phyloP scores from a whole-genome alignment of 2,888 invertebrate species.

The Calameuta idolon region DNA sequence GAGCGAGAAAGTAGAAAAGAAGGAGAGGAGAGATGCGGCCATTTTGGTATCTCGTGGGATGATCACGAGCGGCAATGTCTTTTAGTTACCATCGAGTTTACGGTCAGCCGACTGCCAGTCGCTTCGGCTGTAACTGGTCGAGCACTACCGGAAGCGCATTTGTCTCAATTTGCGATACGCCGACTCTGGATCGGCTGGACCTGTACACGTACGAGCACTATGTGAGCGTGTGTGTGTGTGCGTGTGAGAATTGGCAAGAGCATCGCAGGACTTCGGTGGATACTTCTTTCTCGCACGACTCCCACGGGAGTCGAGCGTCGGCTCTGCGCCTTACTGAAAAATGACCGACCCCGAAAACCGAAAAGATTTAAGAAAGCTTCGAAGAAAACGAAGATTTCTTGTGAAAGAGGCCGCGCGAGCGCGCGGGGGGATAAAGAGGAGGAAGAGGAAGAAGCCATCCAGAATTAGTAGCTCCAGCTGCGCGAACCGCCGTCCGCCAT shows the following conservation, averaged over 20 bases:
- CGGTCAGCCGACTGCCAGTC: not conserved
- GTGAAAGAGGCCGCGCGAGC: too few species aligned
- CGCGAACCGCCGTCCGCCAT: too few species aligned
- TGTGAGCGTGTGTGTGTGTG: too few species aligned
- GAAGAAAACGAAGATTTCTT: too few species aligned
- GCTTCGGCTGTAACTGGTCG: too few species aligned
- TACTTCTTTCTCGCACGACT: conserved; percentile 29
- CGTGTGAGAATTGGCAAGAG: too few species aligned
- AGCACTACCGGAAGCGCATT: conserved; percentile 24
- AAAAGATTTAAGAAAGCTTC: conserved; percentile 1
- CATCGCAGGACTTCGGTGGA: not conserved
- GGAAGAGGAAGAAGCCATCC: too few species aligned
- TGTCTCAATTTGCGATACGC: conserved; percentile 32
- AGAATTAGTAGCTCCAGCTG: too few species aligned
- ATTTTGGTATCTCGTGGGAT: not conserved
- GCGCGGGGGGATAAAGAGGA: too few species aligned
- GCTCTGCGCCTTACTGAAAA: conserved; percentile 28
- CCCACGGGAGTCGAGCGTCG: not conserved
- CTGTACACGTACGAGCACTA: not conserved
- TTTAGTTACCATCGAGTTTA: not conserved
- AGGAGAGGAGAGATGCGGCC: not conserved
- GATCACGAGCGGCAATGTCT: not conserved
- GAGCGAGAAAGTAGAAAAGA: not conserved
- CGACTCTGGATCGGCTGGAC: conserved; percentile 2
- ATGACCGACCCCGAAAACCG: conserved; percentile 25